Evolutionary conservation across 1,140 invertebrate species (phyloP).

Genomic region (Diploscapter pachys): DNA sequence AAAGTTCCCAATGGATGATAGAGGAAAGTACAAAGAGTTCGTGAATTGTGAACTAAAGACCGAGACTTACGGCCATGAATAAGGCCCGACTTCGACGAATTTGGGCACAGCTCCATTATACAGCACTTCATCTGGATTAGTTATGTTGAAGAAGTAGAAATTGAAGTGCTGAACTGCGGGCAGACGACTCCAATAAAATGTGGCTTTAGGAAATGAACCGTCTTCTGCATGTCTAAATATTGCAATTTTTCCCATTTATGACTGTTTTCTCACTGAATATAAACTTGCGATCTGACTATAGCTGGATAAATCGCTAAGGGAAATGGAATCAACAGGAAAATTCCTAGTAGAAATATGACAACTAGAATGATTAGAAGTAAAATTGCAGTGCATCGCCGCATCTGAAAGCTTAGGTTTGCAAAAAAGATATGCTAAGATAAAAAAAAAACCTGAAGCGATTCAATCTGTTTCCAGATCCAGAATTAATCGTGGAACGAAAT

Average conservation of each 20-base stretch:
- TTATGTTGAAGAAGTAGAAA: slow-evolving; percentile 37
- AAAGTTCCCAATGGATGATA: too few relatives aligned
- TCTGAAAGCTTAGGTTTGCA: background rate
- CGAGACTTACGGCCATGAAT: slow-evolving; percentile 22
- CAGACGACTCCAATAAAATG: slow-evolving; percentile 6
- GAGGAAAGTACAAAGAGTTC: too few relatives aligned
- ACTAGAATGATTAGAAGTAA: slow-evolving; percentile 17
- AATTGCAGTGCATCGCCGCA: slow-evolving; percentile 22
- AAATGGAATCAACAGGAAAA: slow-evolving; percentile 31
- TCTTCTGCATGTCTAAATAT: background rate
- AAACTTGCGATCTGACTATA: slow-evolving; percentile 19
- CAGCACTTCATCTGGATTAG: slow-evolving; percentile 31
- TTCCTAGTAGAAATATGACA: slow-evolving; percentile 15
- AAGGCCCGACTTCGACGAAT: slow-evolving; percentile 26
- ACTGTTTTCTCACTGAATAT: slow-evolving; percentile 1
- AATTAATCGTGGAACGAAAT: too few relatives aligned
- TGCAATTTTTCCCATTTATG: background rate
- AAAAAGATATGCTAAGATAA: too few relatives aligned
- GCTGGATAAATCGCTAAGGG: slow-evolving; percentile 23
- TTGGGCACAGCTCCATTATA: slow-evolving; percentile 21
- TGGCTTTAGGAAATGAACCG: slow-evolving; percentile 1
- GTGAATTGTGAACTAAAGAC: too few relatives aligned
- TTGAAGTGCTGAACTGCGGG: slow-evolving; percentile 18
- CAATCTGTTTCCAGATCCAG: too few relatives aligned
- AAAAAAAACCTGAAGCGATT: too few relatives aligned